Base-by-base conservation (phyloP, 2,113 vertebrate genomes). In the Periophthalmodon schlosseri region DNA sequence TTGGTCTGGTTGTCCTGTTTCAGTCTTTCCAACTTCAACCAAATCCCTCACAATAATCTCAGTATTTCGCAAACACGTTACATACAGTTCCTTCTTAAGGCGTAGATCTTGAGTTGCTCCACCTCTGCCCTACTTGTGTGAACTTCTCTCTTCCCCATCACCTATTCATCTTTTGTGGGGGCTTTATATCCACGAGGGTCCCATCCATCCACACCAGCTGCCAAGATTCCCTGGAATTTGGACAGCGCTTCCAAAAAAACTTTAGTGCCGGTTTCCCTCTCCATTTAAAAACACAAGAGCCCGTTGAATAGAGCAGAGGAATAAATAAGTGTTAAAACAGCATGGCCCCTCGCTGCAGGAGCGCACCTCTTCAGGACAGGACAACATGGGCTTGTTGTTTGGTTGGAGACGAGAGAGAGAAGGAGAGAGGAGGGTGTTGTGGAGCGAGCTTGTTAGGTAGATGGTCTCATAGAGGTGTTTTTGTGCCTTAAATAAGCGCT, bases 121-220 rank as follows among this genome's bases (percentile, higher is more conserved):
- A 84, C 86, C 82, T 86, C 91, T 60, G 57, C 57, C 86, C 79
- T 88, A 84, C 87, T 86, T 89, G 86, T 90, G 84, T 82, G 86
- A 89, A 90, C 91, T 90, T 93, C 91, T 93, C 90, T 90, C 93
- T 94, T 91, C 57, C 70, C 91, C 93, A 94, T 94, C 91, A 93
- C 91, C 93, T 90, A 93, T 94, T 94, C 94, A 94, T 91, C 90
- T 90, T 90, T 94, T 94, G 92, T 93, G 89, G 63, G 76, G 75
- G 78, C 73, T 86, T 88, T 90, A 88, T 89, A 91, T 91, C 88
- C 87, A 84, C 86, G 84, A 93, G 91, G 90, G 91, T 93, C 88
- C 92, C 91, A 94, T 94, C 91, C 81, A 93, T 94, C 89, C 89
- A 69, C 34, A 82, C 72, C 80, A 89, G 88, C 88, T 93, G 93